A percentile compares a stretch with the other conserved stretches of the same genome.
These are phyloP conservation scores for Pterobdella sp. DNA, from an alignment of 2,888 invertebrate species.

Conservation along the genomic window DNA sequence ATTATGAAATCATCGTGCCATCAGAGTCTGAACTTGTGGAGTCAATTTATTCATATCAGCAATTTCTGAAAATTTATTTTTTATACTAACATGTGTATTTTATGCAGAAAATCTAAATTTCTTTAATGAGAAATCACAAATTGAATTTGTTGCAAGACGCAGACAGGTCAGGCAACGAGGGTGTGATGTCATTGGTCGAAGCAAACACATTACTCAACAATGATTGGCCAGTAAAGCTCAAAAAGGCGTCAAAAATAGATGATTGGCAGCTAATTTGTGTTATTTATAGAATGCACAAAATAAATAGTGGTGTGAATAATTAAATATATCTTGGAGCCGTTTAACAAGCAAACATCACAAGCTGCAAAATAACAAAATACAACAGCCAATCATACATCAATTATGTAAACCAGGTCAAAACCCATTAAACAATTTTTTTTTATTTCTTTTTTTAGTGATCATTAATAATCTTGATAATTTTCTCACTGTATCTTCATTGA, in stretches of 20 bases:
- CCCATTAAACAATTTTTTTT: too few relatives aligned
- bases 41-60: not conserved
- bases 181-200: not conserved
- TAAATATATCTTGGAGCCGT: too few relatives aligned
- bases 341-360: too few relatives aligned
- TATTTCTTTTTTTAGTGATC: too few relatives aligned
- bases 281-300: too few relatives aligned
- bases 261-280: not conserved
- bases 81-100: not conserved
- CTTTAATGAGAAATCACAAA: not conserved
- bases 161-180: not conserved
- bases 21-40: not conserved
- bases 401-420: too few relatives aligned
- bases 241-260: not conserved
- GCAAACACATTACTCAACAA: not conserved
- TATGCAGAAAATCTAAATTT: not conserved
- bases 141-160: conserved; percentile 9
- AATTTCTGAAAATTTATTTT: not conserved
- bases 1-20: not conserved
- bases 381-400: too few relatives aligned
- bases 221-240: not conserved
- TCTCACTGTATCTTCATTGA: too few relatives aligned
- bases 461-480: too few relatives aligned
- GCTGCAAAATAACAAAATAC: too few relatives aligned
- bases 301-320: too few relatives aligned